Evolutionary conservation across 92 coral and sea anemone species (phyloP), one percentile per base, ranked within the genome.

Genomic region (Actinostola sp.): DNA sequence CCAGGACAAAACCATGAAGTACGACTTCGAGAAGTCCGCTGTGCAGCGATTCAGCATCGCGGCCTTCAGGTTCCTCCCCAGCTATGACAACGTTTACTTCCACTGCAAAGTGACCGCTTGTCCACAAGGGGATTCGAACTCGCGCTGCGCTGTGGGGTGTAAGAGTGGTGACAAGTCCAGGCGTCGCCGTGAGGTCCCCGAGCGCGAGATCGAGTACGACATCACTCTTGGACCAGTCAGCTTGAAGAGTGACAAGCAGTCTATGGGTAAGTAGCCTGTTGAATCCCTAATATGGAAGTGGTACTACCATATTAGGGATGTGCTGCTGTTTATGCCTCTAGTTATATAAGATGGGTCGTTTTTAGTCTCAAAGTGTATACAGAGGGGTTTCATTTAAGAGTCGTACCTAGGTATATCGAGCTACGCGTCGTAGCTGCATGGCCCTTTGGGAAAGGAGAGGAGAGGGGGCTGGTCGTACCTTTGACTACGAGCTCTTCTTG

Each of bases 21-120:
- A 76, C 67, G 68, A 79, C 23, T 73, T 79, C 75, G 76, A 78
- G 39, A 79, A 75, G 55, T 51, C 87, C 13, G 49, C 64, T 25
- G 60, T 27, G 14, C 96, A 90, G 78, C 86, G 83, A n/a, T 90
- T 87, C 69, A 86, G 85, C 67, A 42, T 90, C 34, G 70, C 69
- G 9, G 89, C 96, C 58, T 90, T 90, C 64, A 92, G 96, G 38
- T 90, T 90, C 44, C 81, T 79, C 23, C 72, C 82, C 0, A 83
- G 84, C 67, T 72, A 49, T 8, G 41, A 70, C 2, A 73, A 87
- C 55, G 92, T 90, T 15, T 90, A 79, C 67, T 72, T 90, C 14
- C 96, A 90, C 63, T 90, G 96, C 25, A 68, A 71, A 38, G 76
- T 90, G 55, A 54, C 76, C 15, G 96, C 89, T 2, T 90, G 96